A percentile compares a stretch with the other conserved stretches of the same genome.
Evolutionary conservation across 2,888 invertebrate genomes (phyloP).

Genomic region (Andrena flavipes): DNA sequence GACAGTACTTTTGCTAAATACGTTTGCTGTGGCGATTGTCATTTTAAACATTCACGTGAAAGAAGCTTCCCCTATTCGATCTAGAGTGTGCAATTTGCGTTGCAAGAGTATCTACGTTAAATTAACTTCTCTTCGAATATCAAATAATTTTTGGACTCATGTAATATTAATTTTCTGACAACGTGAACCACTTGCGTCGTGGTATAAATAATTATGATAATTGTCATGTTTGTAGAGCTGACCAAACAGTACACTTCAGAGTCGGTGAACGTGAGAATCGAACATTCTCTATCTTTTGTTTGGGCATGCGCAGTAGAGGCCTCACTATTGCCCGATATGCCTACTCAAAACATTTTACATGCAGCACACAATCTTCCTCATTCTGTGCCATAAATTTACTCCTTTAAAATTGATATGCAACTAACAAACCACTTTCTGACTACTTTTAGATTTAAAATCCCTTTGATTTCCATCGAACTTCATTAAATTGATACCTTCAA

Average conservation of each 20-base stretch:
- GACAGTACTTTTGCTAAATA: conserved; percentile 25
- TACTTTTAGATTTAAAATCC: no score
- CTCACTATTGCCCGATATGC: no score
- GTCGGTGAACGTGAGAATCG: neutral
- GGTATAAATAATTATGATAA: neutral
- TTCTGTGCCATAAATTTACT: no score
- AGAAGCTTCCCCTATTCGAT: neutral
- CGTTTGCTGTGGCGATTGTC: conserved; percentile 41
- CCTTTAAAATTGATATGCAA: no score
- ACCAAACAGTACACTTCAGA: neutral
- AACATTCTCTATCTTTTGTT: neutral
- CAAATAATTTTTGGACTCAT: neutral
- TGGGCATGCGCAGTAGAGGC: neutral
- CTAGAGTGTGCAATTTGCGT: neutral
- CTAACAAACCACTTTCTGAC: no score
- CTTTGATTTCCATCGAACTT: neutral
- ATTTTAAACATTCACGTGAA: conserved; percentile 10
- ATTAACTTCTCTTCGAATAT: neutral
- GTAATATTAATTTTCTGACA: neutral
- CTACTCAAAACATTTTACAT: no score
- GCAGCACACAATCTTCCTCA: no score
- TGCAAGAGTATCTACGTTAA: neutral
- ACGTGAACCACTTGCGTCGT: neutral
- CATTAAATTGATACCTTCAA: neutral
- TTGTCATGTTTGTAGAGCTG: neutral